These are phyloP conservation scores for Hoplias malabaricus DNA, from an alignment of 2,113 vertebrate species.

Conservation along the genomic window DNA sequence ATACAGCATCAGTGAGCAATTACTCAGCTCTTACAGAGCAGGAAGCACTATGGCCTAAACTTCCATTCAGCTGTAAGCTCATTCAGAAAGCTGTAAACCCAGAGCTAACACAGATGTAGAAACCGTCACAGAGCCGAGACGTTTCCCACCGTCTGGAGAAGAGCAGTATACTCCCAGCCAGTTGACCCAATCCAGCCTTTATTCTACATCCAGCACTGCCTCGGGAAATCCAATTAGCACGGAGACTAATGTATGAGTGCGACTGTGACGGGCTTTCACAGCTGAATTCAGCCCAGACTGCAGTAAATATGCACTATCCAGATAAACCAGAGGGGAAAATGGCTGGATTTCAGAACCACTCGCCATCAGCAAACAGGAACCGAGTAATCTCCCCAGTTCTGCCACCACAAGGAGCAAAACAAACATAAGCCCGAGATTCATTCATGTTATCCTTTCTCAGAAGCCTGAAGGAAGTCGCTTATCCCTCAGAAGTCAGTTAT, in stretches of 20 bases:
- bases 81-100: not conserved
- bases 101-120: not conserved
- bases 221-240: not conserved
- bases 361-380: not conserved
- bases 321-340: not conserved
- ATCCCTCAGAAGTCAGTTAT: no score
- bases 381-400: not conserved
- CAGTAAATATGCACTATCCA: not conserved
- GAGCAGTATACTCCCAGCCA: not conserved
- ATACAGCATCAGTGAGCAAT: not conserved
- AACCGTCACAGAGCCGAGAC: not conserved
- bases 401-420: not conserved
- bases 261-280: not conserved
- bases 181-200: not conserved
- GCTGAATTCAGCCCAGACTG: not conserved
- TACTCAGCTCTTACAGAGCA: not conserved
- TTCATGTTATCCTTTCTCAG: not conserved
- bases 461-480: not conserved
- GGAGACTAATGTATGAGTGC: not conserved
- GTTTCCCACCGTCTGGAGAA: not conserved
- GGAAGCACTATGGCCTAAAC: not conserved
- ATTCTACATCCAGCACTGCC: not conserved
- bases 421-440: not conserved
- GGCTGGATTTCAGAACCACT: not conserved
- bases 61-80: not conserved